These are phyloP conservation scores for Lepidurus apus DNA, from an alignment of 1,140 invertebrate genomes.

Conservation along the genomic window DNA sequence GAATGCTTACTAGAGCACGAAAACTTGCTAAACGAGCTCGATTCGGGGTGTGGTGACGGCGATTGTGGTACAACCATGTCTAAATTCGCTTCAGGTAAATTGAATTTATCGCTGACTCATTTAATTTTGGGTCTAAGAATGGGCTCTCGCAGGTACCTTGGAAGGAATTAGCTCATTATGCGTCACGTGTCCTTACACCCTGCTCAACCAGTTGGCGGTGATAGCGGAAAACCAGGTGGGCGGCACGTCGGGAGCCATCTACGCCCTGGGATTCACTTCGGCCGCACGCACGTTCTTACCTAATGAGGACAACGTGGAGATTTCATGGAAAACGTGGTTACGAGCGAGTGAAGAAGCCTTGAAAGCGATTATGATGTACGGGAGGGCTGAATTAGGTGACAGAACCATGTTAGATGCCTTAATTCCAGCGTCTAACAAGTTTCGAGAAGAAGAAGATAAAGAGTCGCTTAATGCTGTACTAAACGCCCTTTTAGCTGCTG, in stretches of 20 bases:
- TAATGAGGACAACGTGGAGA: slow-evolving; percentile 33
- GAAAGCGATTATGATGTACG: slow-evolving; percentile 60
- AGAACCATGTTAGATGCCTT: slow-evolving; percentile 64
- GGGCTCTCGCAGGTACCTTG: slow-evolving; percentile 33
- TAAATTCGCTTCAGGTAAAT: slow-evolving; percentile 53
- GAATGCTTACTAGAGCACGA: slow-evolving; percentile 53
- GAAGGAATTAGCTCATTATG: slow-evolving; percentile 37
- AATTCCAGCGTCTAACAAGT: slow-evolving; percentile 41
- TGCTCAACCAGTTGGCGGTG: slow-evolving; percentile 52
- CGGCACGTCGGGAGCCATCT: slow-evolving; percentile 64
- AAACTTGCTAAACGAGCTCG: slow-evolving; percentile 60
- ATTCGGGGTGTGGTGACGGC: slow-evolving; percentile 71
- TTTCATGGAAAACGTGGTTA: slow-evolving; percentile 46
- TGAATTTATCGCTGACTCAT: background rate
- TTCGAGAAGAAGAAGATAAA: slow-evolving; percentile 38
- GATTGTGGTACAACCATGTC: slow-evolving; percentile 71
- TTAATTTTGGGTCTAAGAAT: background rate
- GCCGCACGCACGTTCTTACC: slow-evolving; percentile 48
- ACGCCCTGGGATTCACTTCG: slow-evolving; percentile 63
- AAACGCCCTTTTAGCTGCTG: slow-evolving; percentile 47
- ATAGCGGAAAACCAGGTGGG: slow-evolving; percentile 61
- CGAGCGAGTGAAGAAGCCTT: slow-evolving; percentile 51
- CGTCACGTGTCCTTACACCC: slow-evolving; percentile 46
- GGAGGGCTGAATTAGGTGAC: slow-evolving; percentile 64
- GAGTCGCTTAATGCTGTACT: slow-evolving; percentile 39